phyloP scores from a whole-genome alignment of 1,140 invertebrate species.

The Anoplophora glabripennis region DNA sequence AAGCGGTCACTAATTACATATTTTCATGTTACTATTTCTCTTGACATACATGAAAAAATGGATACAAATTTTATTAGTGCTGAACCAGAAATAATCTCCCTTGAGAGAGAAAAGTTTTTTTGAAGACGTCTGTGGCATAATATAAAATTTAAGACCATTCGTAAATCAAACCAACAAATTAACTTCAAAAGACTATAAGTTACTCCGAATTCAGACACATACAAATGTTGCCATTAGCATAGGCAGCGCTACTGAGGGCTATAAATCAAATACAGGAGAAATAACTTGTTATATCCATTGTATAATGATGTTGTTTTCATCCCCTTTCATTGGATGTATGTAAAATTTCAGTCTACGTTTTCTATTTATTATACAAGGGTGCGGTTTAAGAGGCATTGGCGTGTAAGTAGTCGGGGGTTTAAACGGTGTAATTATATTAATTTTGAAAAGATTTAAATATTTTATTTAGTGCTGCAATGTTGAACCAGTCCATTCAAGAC shows the following conservation, averaged over 20 bases:
- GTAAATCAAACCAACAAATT: slow-evolving; percentile 52
- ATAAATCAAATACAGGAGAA: slow-evolving; percentile 50
- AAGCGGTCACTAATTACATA: too few species aligned
- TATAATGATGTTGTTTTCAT: slow-evolving; percentile 50
- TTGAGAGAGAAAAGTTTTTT: too few species aligned
- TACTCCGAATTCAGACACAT: slow-evolving; percentile 45
- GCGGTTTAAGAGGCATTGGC: background rate
- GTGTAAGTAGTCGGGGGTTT: background rate
- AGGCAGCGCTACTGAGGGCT: slow-evolving; percentile 45
- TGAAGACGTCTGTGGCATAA: too few species aligned
- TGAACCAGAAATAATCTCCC: too few species aligned
- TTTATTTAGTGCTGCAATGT: too few species aligned
- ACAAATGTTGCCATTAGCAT: slow-evolving; percentile 51
- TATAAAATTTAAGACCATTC: slow-evolving; percentile 31
- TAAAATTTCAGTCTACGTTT: slow-evolving; percentile 38
- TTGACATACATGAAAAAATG: too few species aligned
- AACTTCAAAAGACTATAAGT: slow-evolving; percentile 49
- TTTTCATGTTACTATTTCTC: too few species aligned
- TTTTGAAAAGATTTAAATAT: background rate
- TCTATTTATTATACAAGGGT: slow-evolving; percentile 14
- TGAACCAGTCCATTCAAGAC: too few species aligned
- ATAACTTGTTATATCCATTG: slow-evolving; percentile 51
- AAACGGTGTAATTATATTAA: background rate
- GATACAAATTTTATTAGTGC: too few species aligned
- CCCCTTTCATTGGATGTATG: slow-evolving; percentile 43